Percentiles rank a stretch among this genome's conserved stretches.
These are phyloP conservation scores for Panulirus ornatus DNA, from an alignment of 1,140 invertebrate species.

Conservation along the genomic window DNA sequence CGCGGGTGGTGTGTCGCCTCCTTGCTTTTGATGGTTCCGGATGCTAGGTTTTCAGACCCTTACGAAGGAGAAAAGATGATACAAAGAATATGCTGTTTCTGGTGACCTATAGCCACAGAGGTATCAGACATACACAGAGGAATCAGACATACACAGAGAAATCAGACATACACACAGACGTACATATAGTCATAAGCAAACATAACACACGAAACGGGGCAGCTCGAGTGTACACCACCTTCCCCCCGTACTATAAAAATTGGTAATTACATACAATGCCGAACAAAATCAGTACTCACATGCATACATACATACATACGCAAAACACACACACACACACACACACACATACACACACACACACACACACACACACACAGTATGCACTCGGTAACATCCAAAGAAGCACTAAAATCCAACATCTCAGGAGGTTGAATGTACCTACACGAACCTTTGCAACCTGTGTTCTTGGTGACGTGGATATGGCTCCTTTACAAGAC, in stretches of 20 bases:
- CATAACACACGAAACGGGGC: background rate
- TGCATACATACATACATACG: too few species aligned
- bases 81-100: slow-evolving; percentile 61
- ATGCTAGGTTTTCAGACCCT: slow-evolving; percentile 67
- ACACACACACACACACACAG: too few species aligned
- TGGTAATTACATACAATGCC: too few species aligned
- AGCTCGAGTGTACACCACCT: background rate
- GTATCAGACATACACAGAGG: too few species aligned
- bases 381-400: background rate
- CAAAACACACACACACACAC: too few species aligned
- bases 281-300: too few species aligned
- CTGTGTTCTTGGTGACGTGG: too few species aligned
- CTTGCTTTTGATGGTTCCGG: slow-evolving; percentile 2
- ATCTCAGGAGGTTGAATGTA: too few species aligned
- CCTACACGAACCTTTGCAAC: too few species aligned
- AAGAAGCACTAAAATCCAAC: too few species aligned
- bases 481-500: too few species aligned
- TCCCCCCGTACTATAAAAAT: background rate
- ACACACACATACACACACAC: too few species aligned
- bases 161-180: slow-evolving; percentile 28
- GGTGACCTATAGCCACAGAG: background rate
- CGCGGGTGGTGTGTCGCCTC: background rate
- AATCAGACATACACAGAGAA: slow-evolving; percentile 9
- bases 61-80: slow-evolving; percentile 58
- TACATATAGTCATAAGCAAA: background rate